Conservation (phyloP, 2,797 vertebrate genomes). For the Sus cebifrons region DNA sequence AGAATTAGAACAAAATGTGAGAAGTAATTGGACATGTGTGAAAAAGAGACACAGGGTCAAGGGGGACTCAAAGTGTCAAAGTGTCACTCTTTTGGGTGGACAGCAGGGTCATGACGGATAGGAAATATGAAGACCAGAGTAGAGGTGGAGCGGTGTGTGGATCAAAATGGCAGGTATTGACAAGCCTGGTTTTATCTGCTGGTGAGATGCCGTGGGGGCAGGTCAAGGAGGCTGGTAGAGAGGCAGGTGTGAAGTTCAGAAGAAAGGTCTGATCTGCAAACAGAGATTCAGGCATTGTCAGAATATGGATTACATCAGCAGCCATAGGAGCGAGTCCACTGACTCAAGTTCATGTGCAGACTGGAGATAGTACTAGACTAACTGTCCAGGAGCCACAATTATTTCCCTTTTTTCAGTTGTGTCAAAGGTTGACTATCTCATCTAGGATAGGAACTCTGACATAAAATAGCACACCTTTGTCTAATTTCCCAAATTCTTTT, state of each 20-base stretch:
- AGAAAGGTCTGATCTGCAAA: not conserved
- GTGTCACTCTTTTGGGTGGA: not conserved
- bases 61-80: not conserved
- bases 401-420: not conserved
- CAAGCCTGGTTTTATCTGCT: not conserved
- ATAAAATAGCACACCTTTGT: constrained; percentile 33
- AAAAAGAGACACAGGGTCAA: not conserved
- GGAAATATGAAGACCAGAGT: not conserved
- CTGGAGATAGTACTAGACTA: not conserved
- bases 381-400: not conserved
- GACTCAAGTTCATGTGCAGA: not conserved
- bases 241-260: not conserved
- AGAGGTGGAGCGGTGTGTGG: rapidly evolving
- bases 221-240: not conserved
- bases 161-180: not conserved
- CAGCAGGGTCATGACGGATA: not conserved
- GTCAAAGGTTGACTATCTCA: not conserved
- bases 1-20: not conserved
- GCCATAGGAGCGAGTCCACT: rapidly evolving
- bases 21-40: not conserved
- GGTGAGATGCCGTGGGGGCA: not conserved
- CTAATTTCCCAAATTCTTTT: constrained; percentile 37
- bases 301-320: not conserved
- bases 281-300: not conserved
- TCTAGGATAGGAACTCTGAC: not conserved